Conservation (phyloP, 2,888 invertebrate species). For the Galerucella calmariensis region DNA sequence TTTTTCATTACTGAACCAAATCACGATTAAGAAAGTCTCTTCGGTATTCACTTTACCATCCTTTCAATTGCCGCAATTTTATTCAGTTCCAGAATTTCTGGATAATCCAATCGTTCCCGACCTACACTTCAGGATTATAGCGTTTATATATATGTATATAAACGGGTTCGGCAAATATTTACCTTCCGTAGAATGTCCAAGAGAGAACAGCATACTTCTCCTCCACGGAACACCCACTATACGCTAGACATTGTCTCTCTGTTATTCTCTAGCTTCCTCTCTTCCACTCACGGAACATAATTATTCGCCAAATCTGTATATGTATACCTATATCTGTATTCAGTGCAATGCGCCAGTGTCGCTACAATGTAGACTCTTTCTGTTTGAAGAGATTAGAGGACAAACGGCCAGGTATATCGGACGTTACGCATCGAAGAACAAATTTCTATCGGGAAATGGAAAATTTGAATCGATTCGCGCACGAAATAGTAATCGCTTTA, state of each 20-base stretch:
- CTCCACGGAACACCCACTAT: too few species aligned
- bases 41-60: too few species aligned
- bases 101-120: constrained; percentile 7
- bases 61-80: background rate
- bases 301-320: too few species aligned
- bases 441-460: constrained; percentile 27
- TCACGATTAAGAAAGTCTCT: too few species aligned
- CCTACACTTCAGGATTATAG: constrained; percentile 28
- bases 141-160: background rate
- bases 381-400: constrained; percentile 30
- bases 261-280: too few species aligned
- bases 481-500: constrained; percentile 24
- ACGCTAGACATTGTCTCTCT: too few species aligned
- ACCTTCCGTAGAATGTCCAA: too few species aligned
- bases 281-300: too few species aligned
- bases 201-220: too few species aligned
- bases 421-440: constrained; percentile 32
- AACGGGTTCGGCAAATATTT: too few species aligned
- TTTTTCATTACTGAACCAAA: too few species aligned
- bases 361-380: constrained; percentile 16
- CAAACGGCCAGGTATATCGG: constrained; percentile 24
- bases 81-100: background rate
- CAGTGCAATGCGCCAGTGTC: constrained; percentile 12
- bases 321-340: constrained; percentile 15
- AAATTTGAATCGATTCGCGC: constrained; percentile 15